Conservation (phyloP, 2,113 vertebrate species). For the Notarius lentiginosus region DNA sequence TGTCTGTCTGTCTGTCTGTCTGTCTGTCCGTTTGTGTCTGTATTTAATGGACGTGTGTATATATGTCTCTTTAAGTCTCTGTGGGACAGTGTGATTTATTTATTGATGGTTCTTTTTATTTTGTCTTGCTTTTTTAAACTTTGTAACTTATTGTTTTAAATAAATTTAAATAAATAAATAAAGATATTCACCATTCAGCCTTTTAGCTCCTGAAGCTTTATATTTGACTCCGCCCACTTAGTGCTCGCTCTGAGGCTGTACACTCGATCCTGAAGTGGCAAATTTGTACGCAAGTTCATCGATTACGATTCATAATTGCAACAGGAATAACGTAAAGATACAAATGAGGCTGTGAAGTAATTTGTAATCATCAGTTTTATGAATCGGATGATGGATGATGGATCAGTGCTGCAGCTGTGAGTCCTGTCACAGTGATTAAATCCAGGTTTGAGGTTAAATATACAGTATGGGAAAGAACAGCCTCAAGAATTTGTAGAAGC, state of each 20-base stretch:
- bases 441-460: background rate
- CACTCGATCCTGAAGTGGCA: background rate
- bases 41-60: too few species aligned
- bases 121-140: too few species aligned
- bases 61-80: too few species aligned
- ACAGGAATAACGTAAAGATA: background rate
- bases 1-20: too few species aligned
- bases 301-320: background rate
- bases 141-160: too few species aligned
- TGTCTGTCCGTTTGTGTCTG: too few species aligned
- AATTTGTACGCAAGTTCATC: background rate
- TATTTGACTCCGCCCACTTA: background rate
- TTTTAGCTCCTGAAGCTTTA: background rate
- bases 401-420: background rate
- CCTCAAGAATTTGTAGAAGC: background rate
- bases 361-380: background rate
- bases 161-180: too few species aligned
- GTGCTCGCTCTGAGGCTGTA: background rate
- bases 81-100: too few species aligned
- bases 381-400: background rate
- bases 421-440: background rate
- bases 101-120: too few species aligned
- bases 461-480: background rate
- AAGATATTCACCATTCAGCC: background rate
- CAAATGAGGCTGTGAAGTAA: too few species aligned